A percentile compares a stretch with the other conserved stretches of the same genome.
phyloP scores from a whole-genome alignment of 2,888 invertebrate genomes.

The Eupeodes luniger region DNA sequence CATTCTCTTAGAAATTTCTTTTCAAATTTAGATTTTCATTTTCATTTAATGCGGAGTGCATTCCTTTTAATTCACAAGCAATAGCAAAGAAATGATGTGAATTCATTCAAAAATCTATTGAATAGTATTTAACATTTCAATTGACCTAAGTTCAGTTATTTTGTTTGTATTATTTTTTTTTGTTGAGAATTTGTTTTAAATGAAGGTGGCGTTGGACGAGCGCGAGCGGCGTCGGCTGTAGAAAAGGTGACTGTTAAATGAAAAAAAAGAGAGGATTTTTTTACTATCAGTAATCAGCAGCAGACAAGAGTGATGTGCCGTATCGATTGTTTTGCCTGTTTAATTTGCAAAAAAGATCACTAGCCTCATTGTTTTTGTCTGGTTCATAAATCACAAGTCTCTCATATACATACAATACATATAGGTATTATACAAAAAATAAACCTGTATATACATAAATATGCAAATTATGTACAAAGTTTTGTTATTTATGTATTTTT shows the following conservation, averaged over 20 bases:
- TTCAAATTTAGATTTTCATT: constrained; percentile 46
- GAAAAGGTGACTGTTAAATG: neutral
- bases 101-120: constrained; percentile 44
- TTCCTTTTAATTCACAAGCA: constrained; percentile 50
- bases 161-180: constrained; percentile 15
- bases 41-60: constrained; percentile 51
- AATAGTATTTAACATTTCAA: constrained; percentile 53
- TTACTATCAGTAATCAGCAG: constrained; percentile 36
- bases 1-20: constrained; percentile 14
- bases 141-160: constrained; percentile 57
- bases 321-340: constrained; percentile 16
- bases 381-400: too few relatives aligned
- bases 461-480: too few relatives aligned
- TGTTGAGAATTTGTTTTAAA: constrained; percentile 10
- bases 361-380: constrained; percentile 14
- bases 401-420: too few relatives aligned
- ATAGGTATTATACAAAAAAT: too few relatives aligned
- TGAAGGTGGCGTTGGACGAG: constrained; percentile 7
- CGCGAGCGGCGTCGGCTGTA: too few relatives aligned
- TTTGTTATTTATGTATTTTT: constrained; percentile 4
- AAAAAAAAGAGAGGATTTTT: neutral
- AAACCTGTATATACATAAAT: neutral
- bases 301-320: neutral
- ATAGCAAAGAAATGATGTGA: constrained; percentile 28
- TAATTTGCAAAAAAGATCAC: constrained; percentile 33